Evolutionary conservation across 2,113 vertebrate species (phyloP).

Genomic region (Hippolais icterina): DNA sequence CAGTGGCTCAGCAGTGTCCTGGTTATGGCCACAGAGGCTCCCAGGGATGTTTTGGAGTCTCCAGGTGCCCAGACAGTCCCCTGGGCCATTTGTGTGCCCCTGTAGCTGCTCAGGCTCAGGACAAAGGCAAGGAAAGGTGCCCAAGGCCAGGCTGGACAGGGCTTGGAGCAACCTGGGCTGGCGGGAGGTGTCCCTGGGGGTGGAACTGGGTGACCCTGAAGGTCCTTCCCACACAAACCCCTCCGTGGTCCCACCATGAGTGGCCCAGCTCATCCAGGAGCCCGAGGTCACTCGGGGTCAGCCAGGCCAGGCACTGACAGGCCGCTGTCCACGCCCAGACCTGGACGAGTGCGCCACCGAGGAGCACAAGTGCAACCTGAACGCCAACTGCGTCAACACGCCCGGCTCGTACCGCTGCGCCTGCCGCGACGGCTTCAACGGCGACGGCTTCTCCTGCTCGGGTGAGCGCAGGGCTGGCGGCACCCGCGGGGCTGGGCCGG

Average conservation of each 20-base stretch:
- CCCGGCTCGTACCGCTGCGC: constrained; percentile 89
- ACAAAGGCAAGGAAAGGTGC: neutral
- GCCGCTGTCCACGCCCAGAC: constrained; percentile 68
- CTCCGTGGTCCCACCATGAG: fast-evolving
- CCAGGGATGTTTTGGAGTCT: neutral
- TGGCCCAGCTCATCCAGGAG: neutral
- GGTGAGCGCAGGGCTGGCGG: constrained; percentile 51
- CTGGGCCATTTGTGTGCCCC: neutral
- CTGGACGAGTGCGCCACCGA: constrained; percentile 86
- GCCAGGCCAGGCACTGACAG: neutral
- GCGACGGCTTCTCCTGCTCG: constrained; percentile 88
- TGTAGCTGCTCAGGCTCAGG: neutral
- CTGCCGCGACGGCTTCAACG: constrained; percentile 87
- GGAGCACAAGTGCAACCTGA: constrained; percentile 86
- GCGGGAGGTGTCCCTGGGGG: neutral
- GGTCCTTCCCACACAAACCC: neutral
- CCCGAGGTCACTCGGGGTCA: fast-evolving
- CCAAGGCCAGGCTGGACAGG: neutral
- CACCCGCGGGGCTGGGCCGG: neutral
- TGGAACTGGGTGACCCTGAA: neutral
- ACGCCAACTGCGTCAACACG: constrained; percentile 86
- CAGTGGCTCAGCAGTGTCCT: neutral
- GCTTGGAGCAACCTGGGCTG: neutral
- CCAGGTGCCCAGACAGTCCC: neutral
- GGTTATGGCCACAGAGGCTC: neutral